Base-by-base conservation (phyloP, 1,140 invertebrate species). In the Pogonomyrmex californicus region DNA sequence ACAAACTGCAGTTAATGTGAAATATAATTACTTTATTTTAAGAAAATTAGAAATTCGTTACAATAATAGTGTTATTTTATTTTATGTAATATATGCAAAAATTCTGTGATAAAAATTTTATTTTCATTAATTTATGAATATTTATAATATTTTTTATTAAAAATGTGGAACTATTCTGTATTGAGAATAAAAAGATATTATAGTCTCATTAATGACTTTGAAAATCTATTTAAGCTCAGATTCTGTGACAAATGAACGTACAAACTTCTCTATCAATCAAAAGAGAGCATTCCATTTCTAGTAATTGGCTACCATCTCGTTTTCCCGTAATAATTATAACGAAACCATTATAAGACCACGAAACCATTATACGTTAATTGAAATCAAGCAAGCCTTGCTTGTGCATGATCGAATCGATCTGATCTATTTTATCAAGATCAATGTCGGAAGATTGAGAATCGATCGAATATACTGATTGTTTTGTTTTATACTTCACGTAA, bases 231-330 rank as follows among this genome's bases (percentile, higher is more conserved):
- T 33, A 41, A 79, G 60, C 62, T 38, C n/a, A 7, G 17, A 36
- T 17, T 12, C 2, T 12, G 23, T 30, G 47, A 79, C 41, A 79
- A 54, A 79, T 66, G n/a, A 51, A 63, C 44, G 7, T 30, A 66
- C 76, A 33, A 49, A 58, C 44, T 66, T 60, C 14, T 23, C n/a
- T 41, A 4, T 65, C 60, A 58, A 79, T 79, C 36, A 66, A 79
- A 79, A 14, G 76, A 6, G 2, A 44, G 12, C 62, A 41, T 79
- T 79, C 68, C 5, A 79, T 30, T 51, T 54, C 36, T 63, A 23
- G 4, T 17, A n/a, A 68, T 14, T 9, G 44, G 17, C 33, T 63
- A 63, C 23, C 12, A 54, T 81, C 63, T 30, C 36, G n/a, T 56
- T 44, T 23, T 38, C 77, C 54, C 63, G 9, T 56, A 70, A 17